Base-by-base conservation (phyloP, 1,140 invertebrate species). In the Ceratina australensis region DNA sequence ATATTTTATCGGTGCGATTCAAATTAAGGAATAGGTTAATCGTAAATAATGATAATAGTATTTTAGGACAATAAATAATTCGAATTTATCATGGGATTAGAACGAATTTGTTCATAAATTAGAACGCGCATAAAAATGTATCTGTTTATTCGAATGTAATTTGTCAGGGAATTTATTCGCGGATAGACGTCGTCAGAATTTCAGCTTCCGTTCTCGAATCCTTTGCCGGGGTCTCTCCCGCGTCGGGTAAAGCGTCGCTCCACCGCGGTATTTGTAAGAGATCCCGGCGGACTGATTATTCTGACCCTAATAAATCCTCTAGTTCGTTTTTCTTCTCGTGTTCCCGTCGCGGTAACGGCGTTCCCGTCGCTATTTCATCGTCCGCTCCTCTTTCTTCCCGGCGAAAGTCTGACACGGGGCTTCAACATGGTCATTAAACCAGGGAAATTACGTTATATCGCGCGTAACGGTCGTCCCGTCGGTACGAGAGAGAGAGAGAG, bases 351-450 rank as follows among this genome's bases (percentile, higher is more conserved):
- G 10, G 22, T 42, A 26, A 22, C 66, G n/a, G 42, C 33, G 18
- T 16, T 20, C 5, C 33, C 72, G 33, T 61, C 69, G 59, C 73
- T 59, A 65, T 84, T 84, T 78, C 63, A 80, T 81, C 82, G 54
- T 60, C 57, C 57, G 66, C 52, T 54, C 26, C 49, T 63, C 67
- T 52, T 77, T 71, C 57, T 22, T 71, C 16, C n/a, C 18, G 16
- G 57, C 20, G 57, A 28, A 71, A 59, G 57, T 74, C 74, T 71
- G 57, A 63, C 74, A 15, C 47, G 57, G 49, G 5, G 57, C 28
- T 85, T 80, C 68, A 79, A 85, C 84, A 60, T 67, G 79, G 72
- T 83, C 81, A 67, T 83, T 83, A 83, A 82, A 78, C 59, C 76
- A 20, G 66, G 65, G 49, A 83, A 81, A 85, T 85, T 82, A 79